phyloP scores from a whole-genome alignment of 2,888 invertebrate genomes.

The Nymphalis c-album region DNA sequence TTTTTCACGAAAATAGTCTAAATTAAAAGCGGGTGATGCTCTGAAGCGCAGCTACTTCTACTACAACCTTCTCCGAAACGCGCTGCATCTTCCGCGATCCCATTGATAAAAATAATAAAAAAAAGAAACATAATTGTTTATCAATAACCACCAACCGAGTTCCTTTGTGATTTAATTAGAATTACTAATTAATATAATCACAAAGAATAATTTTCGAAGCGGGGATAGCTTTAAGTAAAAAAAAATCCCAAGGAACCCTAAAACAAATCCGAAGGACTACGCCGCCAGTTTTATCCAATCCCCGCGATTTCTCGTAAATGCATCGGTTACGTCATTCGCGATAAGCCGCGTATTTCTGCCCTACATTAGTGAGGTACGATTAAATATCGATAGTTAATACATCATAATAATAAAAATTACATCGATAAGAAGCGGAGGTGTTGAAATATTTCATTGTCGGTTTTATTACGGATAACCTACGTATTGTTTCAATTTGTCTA shows the following conservation, averaged over 20 bases:
- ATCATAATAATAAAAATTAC: too few relatives aligned
- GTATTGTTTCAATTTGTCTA: slow-evolving; percentile 30
- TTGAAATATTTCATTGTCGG: slow-evolving; percentile 8
- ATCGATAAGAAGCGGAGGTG: slow-evolving; percentile 12
- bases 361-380: slow-evolving; percentile 27
- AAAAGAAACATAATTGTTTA: too few relatives aligned
- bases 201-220: too few relatives aligned
- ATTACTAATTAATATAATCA: too few relatives aligned
- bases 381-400: background rate
- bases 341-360: slow-evolving; percentile 51
- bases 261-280: slow-evolving; percentile 21
- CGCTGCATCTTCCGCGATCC: too few relatives aligned
- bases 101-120: too few relatives aligned
- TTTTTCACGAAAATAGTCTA: too few relatives aligned
- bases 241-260: slow-evolving; percentile 28
- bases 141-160: too few relatives aligned
- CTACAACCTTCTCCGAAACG: too few relatives aligned
- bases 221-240: background rate
- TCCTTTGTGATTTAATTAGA: too few relatives aligned
- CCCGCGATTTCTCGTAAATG: slow-evolving; percentile 54
- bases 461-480: slow-evolving; percentile 12
- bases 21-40: too few relatives aligned
- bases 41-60: too few relatives aligned
- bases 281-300: slow-evolving; percentile 39
- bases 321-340: slow-evolving; percentile 61